Evolutionary conservation across 2,888 invertebrate genomes (phyloP).

Genomic region (Rhingia campestris): DNA sequence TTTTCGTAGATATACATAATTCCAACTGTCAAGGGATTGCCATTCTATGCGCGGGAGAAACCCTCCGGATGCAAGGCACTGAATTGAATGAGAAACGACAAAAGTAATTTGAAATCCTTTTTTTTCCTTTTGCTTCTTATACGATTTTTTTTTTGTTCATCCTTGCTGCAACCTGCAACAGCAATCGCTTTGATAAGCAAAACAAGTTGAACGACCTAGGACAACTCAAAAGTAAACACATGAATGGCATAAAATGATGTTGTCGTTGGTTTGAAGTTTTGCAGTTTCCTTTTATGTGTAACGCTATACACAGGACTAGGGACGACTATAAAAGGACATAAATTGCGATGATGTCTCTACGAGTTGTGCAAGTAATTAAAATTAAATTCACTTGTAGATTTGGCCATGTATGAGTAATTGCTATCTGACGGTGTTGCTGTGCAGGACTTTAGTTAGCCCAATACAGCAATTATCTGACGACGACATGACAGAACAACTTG

Average conservation of each 20-base stretch:
- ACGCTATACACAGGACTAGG: background rate
- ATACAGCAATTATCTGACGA: constrained; percentile 64
- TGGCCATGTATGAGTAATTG: constrained; percentile 66
- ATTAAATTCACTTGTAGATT: constrained; percentile 72
- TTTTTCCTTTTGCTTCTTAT: constrained; percentile 28
- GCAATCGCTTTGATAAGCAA: constrained; percentile 55
- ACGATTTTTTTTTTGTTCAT: constrained; percentile 30
- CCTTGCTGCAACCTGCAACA: constrained; percentile 32
- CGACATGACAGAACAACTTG: constrained; percentile 38
- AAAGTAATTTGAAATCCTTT: constrained; percentile 66
- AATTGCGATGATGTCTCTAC: constrained; percentile 65
- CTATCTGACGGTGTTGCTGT: constrained; percentile 10
- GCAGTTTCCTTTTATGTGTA: background rate
- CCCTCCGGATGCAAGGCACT: constrained; percentile 53
- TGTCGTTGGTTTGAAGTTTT: constrained; percentile 9
- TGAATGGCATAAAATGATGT: constrained; percentile 26
- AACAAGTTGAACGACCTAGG: constrained; percentile 73
- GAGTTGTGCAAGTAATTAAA: constrained; percentile 61
- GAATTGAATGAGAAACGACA: constrained; percentile 60
- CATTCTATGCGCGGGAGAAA: constrained; percentile 11
- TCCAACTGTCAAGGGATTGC: constrained; percentile 58
- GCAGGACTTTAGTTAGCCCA: constrained; percentile 53
- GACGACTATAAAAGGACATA: constrained; percentile 60
- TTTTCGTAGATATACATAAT: constrained; percentile 27
- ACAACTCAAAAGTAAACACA: constrained; percentile 58